Conservation (phyloP, 1,140 invertebrate species). For the Drosophila albomicans region DNA sequence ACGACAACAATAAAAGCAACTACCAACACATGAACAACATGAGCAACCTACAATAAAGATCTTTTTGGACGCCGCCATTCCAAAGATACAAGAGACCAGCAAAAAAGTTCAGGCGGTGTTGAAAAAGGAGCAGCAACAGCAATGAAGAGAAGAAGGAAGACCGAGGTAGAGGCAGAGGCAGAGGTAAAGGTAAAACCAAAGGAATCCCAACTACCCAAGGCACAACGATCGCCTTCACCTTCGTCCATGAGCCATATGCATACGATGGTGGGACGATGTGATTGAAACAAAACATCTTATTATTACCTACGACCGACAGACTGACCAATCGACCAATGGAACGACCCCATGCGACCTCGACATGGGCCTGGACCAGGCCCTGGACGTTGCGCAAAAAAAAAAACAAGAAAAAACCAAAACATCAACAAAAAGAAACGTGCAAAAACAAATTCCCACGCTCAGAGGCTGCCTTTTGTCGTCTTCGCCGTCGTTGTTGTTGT, state of each 20-base stretch:
- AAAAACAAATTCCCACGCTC: constrained; percentile 78
- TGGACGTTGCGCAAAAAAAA: constrained; percentile 13
- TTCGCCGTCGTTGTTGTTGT: constrained; percentile 48
- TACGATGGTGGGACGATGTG: constrained; percentile 75
- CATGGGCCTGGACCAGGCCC: constrained; percentile 44
- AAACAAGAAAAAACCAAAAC: constrained; percentile 17
- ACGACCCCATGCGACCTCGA: constrained; percentile 78
- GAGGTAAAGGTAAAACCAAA: background rate
- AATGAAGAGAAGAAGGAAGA: background rate
- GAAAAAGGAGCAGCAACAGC: constrained; percentile 42
- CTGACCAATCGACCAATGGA: constrained; percentile 54
- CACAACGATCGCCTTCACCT: constrained; percentile 42
- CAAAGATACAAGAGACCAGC: constrained; percentile 29
- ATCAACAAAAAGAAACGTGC: constrained; percentile 61
- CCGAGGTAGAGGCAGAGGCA: constrained; percentile 18
- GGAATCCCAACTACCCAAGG: constrained; percentile 28
- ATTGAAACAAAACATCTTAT: constrained; percentile 84
- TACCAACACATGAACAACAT: constrained; percentile 14
- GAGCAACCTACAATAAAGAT: constrained; percentile 43
- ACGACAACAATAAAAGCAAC: background rate
- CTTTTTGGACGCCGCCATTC: constrained; percentile 34
- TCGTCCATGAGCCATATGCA: constrained; percentile 51
- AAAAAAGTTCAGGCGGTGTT: constrained; percentile 40
- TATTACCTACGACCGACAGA: constrained; percentile 69
- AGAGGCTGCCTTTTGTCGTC: constrained; percentile 69